These are phyloP conservation scores for Tarsius wallacei DNA, from an alignment of 2,797 vertebrate genomes.

Conservation along the genomic window DNA sequence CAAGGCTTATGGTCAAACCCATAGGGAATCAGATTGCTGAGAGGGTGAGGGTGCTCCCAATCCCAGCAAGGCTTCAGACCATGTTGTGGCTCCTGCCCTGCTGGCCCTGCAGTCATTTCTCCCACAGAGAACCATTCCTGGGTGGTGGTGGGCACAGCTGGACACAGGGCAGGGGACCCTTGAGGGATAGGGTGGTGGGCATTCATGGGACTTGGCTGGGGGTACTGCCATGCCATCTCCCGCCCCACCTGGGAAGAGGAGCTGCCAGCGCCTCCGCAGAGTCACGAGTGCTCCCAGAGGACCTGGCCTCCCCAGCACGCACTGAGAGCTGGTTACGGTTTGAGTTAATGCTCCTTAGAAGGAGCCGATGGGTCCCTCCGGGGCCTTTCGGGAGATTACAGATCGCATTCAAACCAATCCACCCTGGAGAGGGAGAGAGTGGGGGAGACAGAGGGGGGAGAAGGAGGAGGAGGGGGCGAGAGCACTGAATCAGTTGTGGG, in stretches of 20 bases:
- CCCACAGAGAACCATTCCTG: background rate
- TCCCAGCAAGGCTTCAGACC: background rate
- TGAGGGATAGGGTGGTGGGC: too few relatives aligned
- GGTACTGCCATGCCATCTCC: background rate
- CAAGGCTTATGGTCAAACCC: background rate
- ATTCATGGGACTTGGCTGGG: background rate
- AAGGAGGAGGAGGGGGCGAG: background rate
- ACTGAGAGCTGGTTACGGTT: slow-evolving; percentile 84
- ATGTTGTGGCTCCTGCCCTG: background rate
- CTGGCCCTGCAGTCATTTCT: background rate
- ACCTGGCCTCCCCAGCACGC: slow-evolving; percentile 84
- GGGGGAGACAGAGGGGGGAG: slow-evolving; percentile 43
- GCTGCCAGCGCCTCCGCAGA: background rate
- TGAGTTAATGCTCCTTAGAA: slow-evolving; percentile 92
- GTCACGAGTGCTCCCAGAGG: slow-evolving; percentile 78
- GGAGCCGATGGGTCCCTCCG: slow-evolving; percentile 89
- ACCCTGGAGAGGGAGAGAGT: slow-evolving; percentile 64
- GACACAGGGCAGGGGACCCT: background rate
- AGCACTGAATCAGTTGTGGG: background rate
- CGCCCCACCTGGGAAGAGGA: background rate
- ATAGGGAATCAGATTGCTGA: background rate
- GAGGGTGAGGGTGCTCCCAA: background rate
- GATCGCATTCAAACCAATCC: slow-evolving; percentile 89
- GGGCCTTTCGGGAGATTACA: slow-evolving; percentile 90
- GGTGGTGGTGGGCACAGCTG: background rate